Percentiles rank a stretch among this genome's conserved stretches.
These are phyloP conservation scores for Hesperophylax magnus DNA, from an alignment of 1,140 invertebrate genomes.

Conservation along the genomic window DNA sequence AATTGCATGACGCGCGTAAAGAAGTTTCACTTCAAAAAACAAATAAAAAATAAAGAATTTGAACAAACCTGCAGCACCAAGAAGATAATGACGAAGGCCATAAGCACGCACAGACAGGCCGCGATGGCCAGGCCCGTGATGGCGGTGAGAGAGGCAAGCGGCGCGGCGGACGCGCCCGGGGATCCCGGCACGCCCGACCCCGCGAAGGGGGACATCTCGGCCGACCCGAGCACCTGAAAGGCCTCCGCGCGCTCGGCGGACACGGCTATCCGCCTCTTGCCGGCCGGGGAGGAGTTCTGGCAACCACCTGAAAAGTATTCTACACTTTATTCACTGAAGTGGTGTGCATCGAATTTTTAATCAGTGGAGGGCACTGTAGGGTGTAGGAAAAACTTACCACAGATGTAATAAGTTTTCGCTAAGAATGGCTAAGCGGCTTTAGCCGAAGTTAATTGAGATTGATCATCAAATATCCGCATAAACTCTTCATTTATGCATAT, in stretches of 20 bases:
- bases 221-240: conserved; percentile 65
- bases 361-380: too few species aligned
- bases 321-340: too few species aligned
- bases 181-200: conserved; percentile 61
- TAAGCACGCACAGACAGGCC: conserved; percentile 76
- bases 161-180: conserved; percentile 61
- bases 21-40: too few species aligned
- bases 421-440: too few species aligned
- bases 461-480: too few species aligned
- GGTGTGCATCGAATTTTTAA: too few species aligned
- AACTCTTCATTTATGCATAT: too few species aligned
- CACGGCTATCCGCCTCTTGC: conserved; percentile 80
- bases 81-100: conserved; percentile 78
- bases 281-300: conserved; percentile 80
- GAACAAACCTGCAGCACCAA: conserved; percentile 76
- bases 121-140: conserved; percentile 77
- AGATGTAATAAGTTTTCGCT: too few species aligned
- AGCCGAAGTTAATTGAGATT: too few species aligned
- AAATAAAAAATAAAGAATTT: not conserved
- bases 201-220: conserved; percentile 58
- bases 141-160: conserved; percentile 70
- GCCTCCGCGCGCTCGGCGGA: conserved; percentile 67
- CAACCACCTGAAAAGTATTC: conserved; percentile 71
- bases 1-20: too few species aligned
- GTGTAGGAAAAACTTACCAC: too few species aligned